Conservation (phyloP, 1,140 invertebrate genomes). For the Cherax destructor region DNA sequence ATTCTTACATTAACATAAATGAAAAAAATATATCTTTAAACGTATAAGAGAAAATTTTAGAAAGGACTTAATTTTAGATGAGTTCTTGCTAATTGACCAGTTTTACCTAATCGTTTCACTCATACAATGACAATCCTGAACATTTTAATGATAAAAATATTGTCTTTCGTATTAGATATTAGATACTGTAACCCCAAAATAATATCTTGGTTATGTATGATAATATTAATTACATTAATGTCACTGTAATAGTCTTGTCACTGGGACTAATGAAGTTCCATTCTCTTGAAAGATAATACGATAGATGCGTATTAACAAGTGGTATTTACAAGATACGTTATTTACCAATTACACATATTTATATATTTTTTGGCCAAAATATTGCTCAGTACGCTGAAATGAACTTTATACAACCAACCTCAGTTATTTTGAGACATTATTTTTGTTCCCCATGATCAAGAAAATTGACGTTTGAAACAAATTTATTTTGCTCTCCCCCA, state of each 20-base stretch:
- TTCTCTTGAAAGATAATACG: background rate
- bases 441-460: too few relatives aligned
- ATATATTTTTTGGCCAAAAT: background rate
- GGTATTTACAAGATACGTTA: constrained; percentile 1
- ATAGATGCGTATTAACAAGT: background rate
- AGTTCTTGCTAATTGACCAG: too few relatives aligned
- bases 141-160: background rate
- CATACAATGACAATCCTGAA: background rate
- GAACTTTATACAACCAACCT: background rate
- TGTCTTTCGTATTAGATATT: background rate
- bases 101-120: background rate
- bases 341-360: background rate
- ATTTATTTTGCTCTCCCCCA: too few relatives aligned
- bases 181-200: background rate
- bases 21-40: too few relatives aligned
- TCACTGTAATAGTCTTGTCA: background rate
- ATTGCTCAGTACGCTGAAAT: background rate
- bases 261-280: background rate
- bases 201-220: background rate
- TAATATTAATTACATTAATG: background rate
- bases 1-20: too few relatives aligned
- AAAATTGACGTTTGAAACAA: too few relatives aligned
- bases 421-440: background rate
- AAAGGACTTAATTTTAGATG: too few relatives aligned
- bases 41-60: too few relatives aligned